Evolutionary conservation across 1,140 invertebrate genomes (phyloP), one percentile per base, ranked within the genome.

Genomic region (Tyrophagus putrescentiae): DNA sequence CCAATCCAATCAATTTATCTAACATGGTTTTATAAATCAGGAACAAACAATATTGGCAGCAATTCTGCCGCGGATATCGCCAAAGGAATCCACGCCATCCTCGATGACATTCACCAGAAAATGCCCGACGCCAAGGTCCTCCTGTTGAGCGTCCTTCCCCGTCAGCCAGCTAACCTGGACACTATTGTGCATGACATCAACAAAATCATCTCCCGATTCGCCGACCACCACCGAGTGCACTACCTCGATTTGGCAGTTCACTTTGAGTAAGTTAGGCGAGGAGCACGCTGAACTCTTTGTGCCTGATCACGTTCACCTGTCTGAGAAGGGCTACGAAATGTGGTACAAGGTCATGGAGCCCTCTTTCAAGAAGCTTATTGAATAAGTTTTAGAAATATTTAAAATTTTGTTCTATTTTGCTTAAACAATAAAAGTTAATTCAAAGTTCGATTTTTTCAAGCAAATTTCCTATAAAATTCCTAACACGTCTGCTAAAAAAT

Each of bases 301-400:
- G 3, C 3, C 13, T 32, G 56, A 57, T 57, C 32, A 34, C 44
- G 9, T 57, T 41, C 56, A 57, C 44, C 27, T 57, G 16, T 41
- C 32, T 3, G 36, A 39, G 28, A 3, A 34, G 25, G 56, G 56
- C 28, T 57, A 57, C 25, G 2, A 57, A 41, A 41, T 57, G 32
- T 57, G 56, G 56, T 3, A 57, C 13, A 41, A 57, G 31, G 36
- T 41, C 13, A 57, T 57, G 56, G 56, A 57, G 44, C 32, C 32
- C 13, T 1, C 4, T 1, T 41, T 57, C 25, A 13, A 7, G 1
- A 42, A 57, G 31, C 29, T 57, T 42, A 42, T 21, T 42, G 3
- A 42, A 3, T 21, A 2, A 42, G 25, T 42, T n/a, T n/a, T n/a
- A n/a, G n/a, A n/a, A n/a, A n/a, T n/a, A n/a, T n/a, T n/a, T n/a